Evolutionary conservation across 1,140 invertebrate genomes (phyloP).

Genomic region (Drosophila watanabei): DNA sequence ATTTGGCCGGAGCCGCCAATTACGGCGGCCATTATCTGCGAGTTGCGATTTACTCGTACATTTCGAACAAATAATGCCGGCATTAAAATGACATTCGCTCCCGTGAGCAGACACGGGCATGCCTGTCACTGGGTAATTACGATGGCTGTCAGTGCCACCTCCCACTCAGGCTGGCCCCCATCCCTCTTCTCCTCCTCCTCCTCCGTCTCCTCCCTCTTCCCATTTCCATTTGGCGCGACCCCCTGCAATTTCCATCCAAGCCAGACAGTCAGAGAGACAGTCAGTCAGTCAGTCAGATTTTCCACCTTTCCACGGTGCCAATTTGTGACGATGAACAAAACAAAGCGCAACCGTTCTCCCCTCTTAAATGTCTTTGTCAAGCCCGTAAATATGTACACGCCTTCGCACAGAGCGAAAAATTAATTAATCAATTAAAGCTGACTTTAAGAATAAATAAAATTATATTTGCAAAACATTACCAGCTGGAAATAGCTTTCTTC

Average conservation of each 20-base stretch:
- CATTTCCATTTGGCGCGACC: background rate
- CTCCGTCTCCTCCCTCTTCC: no score
- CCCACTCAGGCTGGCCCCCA: slow-evolving; percentile 8
- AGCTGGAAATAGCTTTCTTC: background rate
- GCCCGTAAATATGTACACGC: slow-evolving; percentile 29
- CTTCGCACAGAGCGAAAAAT: slow-evolving; percentile 12
- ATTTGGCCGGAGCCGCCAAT: slow-evolving; percentile 69
- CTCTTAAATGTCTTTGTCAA: slow-evolving; percentile 77
- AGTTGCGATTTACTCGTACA: slow-evolving; percentile 71
- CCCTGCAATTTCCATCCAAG: slow-evolving; percentile 17
- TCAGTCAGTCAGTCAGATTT: slow-evolving; percentile 45
- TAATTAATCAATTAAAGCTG: background rate
- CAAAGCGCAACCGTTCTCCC: slow-evolving; percentile 74
- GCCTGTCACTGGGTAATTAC: slow-evolving; percentile 59
- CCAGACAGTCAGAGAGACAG: background rate
- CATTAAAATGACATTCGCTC: slow-evolving; percentile 59
- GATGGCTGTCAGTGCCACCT: slow-evolving; percentile 48
- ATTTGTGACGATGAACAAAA: slow-evolving; percentile 64
- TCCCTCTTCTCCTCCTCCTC: no score
- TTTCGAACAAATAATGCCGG: slow-evolving; percentile 78
- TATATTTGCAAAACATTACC: background rate
- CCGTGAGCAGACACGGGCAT: slow-evolving; percentile 56
- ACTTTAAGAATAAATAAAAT: background rate
- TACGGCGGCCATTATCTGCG: slow-evolving; percentile 72
- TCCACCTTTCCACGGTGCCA: slow-evolving; percentile 34